Evolutionary conservation across 2,888 invertebrate species (phyloP).

Genomic region (Aelia acuminata): DNA sequence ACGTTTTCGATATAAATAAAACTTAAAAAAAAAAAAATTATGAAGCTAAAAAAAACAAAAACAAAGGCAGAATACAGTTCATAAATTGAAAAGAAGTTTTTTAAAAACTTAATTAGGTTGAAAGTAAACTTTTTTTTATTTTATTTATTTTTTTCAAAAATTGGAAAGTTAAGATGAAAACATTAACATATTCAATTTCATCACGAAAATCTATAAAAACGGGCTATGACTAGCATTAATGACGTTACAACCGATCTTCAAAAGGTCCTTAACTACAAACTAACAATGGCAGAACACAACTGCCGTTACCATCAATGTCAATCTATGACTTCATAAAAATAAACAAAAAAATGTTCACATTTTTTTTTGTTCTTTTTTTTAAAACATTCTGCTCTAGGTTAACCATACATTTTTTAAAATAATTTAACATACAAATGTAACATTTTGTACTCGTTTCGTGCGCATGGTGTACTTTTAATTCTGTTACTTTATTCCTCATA

Average conservation of each 20-base stretch:
- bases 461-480: conserved; percentile 46
- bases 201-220: conserved; percentile 51
- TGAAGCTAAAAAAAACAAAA: conserved; percentile 5
- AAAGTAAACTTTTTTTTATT: neutral
- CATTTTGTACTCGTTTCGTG: conserved; percentile 59
- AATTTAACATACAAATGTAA: conserved; percentile 61
- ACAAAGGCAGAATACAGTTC: neutral
- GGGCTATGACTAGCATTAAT: conserved; percentile 56
- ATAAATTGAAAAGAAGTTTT: neutral
- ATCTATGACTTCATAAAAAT: conserved; percentile 31
- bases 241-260: conserved; percentile 41
- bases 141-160: no score
- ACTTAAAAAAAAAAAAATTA: conserved; percentile 27
- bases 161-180: conserved; percentile 40
- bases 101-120: neutral
- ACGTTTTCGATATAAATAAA: neutral
- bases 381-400: conserved; percentile 38
- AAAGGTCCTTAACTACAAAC: conserved; percentile 46
- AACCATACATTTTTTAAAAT: conserved; percentile 56
- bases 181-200: conserved; percentile 41
- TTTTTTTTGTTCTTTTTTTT: neutral
- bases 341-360: conserved; percentile 28
- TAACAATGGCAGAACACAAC: conserved; percentile 28
- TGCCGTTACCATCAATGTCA: conserved; percentile 12
- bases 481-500: conserved; percentile 38